Conservation (phyloP, 2,113 vertebrate genomes). For the Archocentrus centrarchus region DNA sequence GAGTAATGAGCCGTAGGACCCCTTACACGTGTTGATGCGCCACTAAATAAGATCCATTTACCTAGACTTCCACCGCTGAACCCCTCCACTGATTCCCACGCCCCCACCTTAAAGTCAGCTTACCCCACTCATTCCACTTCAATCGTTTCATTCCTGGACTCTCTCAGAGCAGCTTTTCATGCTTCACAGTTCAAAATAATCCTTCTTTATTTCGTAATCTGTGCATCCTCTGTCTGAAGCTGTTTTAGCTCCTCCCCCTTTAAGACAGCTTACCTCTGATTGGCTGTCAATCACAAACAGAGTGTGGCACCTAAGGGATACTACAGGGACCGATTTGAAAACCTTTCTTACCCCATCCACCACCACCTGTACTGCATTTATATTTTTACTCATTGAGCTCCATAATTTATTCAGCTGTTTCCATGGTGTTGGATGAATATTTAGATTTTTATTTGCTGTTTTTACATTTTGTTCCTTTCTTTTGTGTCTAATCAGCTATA, state of each 20-base stretch:
- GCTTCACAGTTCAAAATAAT: not conserved
- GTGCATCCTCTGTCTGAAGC: not conserved
- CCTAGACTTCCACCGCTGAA: constrained; percentile 67
- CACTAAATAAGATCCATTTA: constrained; percentile 87
- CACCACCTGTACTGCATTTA: too few relatives aligned
- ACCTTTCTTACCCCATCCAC: too few relatives aligned
- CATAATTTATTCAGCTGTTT: too few relatives aligned
- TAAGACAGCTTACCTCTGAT: not conserved
- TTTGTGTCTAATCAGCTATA: not conserved
- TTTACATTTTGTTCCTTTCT: not conserved
- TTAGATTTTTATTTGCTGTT: too few relatives aligned
- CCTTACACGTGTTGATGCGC: constrained; percentile 84
- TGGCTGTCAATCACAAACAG: not conserved
- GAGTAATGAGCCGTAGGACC: constrained; percentile 83
- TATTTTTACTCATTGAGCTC: too few relatives aligned
- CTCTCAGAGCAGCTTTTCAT: not conserved
- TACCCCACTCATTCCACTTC: not conserved
- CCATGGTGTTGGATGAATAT: too few relatives aligned
- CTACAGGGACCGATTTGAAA: too few relatives aligned
- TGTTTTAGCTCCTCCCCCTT: not conserved
- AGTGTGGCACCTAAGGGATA: not conserved
- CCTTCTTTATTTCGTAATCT: not conserved
- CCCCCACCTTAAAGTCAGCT: not conserved
- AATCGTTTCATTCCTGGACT: too few relatives aligned
- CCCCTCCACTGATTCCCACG: constrained; percentile 28